Percentiles rank a stretch among this genome's conserved stretches.
Conservation (phyloP, 2,113 vertebrate genomes). For the Heterotis niloticus region DNA sequence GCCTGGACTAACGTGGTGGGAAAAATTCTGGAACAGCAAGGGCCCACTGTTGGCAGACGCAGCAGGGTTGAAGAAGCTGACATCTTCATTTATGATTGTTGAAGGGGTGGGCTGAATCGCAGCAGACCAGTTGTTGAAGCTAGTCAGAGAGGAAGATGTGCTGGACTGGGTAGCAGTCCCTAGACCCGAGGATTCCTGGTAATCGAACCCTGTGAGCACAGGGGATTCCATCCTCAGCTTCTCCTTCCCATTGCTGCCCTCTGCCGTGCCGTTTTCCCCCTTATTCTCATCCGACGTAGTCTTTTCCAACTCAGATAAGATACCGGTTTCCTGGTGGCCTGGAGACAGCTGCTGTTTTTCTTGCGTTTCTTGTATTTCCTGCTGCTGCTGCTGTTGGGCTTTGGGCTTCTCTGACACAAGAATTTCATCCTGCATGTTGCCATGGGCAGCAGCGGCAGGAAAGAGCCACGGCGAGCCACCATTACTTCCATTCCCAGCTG, state of each 20-base stretch:
- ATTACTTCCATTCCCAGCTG: constrained; percentile 89
- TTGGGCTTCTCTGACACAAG: constrained; percentile 92
- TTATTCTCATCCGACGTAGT: constrained; percentile 82
- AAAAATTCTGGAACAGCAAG: constrained; percentile 98
- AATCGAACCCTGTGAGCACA: constrained; percentile 91
- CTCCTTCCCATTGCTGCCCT: constrained; percentile 84
- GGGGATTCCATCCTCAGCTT: constrained; percentile 95
- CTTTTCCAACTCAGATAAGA: constrained; percentile 92
- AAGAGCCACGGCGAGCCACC: constrained; percentile 97
- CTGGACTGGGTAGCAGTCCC: constrained; percentile 85
- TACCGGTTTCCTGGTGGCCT: constrained; percentile 84
- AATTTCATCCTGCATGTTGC: constrained; percentile 95
- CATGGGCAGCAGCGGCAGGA: constrained; percentile 86
- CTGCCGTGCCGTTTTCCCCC: constrained; percentile 77
- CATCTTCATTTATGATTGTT: constrained; percentile 94
- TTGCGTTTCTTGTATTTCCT: constrained; percentile 93
- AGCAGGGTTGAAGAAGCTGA: constrained; percentile 93
- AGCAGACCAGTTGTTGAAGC: constrained; percentile 98
- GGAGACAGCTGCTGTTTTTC: constrained; percentile 93
- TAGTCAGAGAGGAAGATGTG: constrained; percentile 88
- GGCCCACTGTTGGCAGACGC: constrained; percentile 93
- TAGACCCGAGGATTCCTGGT: constrained; percentile 87
- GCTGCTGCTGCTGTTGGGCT: constrained; percentile 77
- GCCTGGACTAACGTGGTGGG: constrained; percentile 93
- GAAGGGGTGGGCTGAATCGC: constrained; percentile 92